Conservation (phyloP, 1,140 invertebrate species). For the Cydia fagiglandana region DNA sequence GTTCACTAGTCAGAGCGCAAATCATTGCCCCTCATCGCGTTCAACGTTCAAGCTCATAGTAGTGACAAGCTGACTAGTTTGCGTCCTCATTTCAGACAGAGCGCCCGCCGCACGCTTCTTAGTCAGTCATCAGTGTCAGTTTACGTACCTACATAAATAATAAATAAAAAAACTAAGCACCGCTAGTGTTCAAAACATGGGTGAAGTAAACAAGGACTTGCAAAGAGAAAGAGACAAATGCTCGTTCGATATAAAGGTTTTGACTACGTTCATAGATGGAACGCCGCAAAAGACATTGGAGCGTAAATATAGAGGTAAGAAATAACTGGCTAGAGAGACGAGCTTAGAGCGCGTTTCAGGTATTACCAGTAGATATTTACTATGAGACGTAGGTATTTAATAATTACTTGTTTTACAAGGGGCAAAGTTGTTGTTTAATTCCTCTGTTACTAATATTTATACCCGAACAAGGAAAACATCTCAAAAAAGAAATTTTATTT, state of each 20-base stretch:
- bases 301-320: constrained; percentile 85
- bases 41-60: too few relatives aligned
- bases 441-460: too few relatives aligned
- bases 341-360: too few relatives aligned
- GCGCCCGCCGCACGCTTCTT: neutral
- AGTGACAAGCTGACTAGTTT: neutral
- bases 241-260: constrained; percentile 86
- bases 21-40: neutral
- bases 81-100: too few relatives aligned
- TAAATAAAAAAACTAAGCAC: neutral
- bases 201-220: constrained; percentile 84
- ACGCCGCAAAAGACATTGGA: constrained; percentile 83
- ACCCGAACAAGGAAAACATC: too few relatives aligned
- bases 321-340: neutral
- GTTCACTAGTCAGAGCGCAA: neutral
- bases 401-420: too few relatives aligned
- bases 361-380: too few relatives aligned
- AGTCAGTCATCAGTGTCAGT: neutral
- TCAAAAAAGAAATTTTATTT: too few relatives aligned
- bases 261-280: constrained; percentile 89
- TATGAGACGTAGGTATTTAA: too few relatives aligned
- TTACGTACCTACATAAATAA: neutral
- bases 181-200: constrained; percentile 15
- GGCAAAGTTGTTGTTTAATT: too few relatives aligned
- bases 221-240: constrained; percentile 86